Base-by-base conservation (phyloP, 1,140 invertebrate genomes). In the Formica selysi region DNA sequence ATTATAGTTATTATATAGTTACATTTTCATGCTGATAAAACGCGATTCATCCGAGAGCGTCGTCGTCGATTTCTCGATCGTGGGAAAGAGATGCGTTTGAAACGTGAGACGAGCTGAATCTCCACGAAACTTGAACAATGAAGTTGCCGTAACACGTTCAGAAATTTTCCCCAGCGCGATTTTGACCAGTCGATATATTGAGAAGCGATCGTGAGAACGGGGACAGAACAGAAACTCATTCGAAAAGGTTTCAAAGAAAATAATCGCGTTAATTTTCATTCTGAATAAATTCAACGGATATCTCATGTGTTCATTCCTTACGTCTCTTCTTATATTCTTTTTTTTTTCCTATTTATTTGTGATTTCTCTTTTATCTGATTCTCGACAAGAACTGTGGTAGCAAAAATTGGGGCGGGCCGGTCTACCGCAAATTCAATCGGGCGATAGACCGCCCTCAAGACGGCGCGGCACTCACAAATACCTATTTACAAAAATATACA, bases 401-500 rank as follows among this genome's bases (percentile, higher is more conserved):
- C 93, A 93, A 93, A 94, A 93, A 92, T 92, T 92, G 92, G 93
- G 92, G 91, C 91, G 93, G 92, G 89, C 85, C 86, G 87, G 78
- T 90, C 90, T 87, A 90, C 74, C 91, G 86, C 74, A 76, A 85
- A 73, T n/a, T 22, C n/a, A 74, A 78, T 51, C 73, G 7, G 5
- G 36, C 80, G 87, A 71, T 79, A 73, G 85, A 87, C 91, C 88
- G 86, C 91, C 93, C 92, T 93, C 91, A 93, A 94, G 93, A 93
- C 93, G 93, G 93, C 94, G 92, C 94, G 91, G 92, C 93, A 94
- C 90, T 94, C 93, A 92, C 93, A 94, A 90, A 94, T 94, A 93
- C 91, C 92, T 95, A 95, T 95, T 95, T 95, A 95, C 94, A 95
- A 95, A 95, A 95, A 95, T 95, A 95, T 95, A 95, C 93, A 95